Evolutionary conservation across 2,113 vertebrate genomes (phyloP).

Genomic region (Taurulus bubalis): DNA sequence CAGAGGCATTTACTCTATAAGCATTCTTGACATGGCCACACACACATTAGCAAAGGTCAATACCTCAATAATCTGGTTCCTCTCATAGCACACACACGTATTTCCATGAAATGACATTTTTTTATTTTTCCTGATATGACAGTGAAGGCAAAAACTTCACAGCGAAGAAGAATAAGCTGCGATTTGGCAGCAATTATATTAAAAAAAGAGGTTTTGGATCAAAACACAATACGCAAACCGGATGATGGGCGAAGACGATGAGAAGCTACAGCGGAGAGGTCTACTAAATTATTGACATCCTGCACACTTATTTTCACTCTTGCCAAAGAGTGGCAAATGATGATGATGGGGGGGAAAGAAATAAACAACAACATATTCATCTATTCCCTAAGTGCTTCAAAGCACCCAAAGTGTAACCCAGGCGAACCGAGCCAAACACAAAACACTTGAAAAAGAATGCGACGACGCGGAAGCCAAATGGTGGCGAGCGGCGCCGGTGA

Average conservation of each 20-base stretch:
- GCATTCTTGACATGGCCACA: slow-evolving; percentile 44
- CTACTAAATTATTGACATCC: slow-evolving; percentile 69
- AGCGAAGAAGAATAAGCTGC: slow-evolving; percentile 15
- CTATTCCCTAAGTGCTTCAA: slow-evolving; percentile 73
- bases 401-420: slow-evolving; percentile 66
- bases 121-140: not conserved
- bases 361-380: slow-evolving; percentile 50
- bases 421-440: slow-evolving; percentile 71
- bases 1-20: slow-evolving; percentile 51
- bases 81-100: not conserved
- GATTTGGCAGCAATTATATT: slow-evolving; percentile 32
- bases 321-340: slow-evolving; percentile 66
- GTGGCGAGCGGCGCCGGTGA: slow-evolving; percentile 52
- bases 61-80: slow-evolving; percentile 28
- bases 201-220: slow-evolving; percentile 22
- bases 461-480: slow-evolving; percentile 65
- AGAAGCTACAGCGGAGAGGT: slow-evolving; percentile 50
- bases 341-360: not conserved
- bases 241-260: slow-evolving; percentile 30
- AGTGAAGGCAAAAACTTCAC: not conserved
- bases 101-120: slow-evolving; percentile 1
- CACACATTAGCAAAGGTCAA: slow-evolving; percentile 43
- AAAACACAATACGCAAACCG: slow-evolving; percentile 29
- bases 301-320: slow-evolving; percentile 54
- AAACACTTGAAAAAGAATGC: slow-evolving; percentile 70